Conservation (phyloP, 2,888 invertebrate genomes). For the Amorpha juglandis region DNA sequence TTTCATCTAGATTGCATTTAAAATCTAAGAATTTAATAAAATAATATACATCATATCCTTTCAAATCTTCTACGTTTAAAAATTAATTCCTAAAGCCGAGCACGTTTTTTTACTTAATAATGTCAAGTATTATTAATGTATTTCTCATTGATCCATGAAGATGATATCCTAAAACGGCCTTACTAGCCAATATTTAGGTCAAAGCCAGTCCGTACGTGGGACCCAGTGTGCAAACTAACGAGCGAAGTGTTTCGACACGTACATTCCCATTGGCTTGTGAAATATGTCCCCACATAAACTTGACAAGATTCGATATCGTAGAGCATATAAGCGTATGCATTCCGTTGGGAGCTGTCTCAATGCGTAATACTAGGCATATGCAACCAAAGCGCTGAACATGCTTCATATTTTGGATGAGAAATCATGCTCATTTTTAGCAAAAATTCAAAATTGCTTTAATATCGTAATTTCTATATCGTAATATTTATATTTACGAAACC, state of each 20-base stretch:
- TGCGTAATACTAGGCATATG: background rate
- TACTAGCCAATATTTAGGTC: slow-evolving; percentile 14
- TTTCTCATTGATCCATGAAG: background rate
- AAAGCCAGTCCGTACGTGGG: slow-evolving; percentile 11
- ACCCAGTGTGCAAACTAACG: slow-evolving; percentile 19
- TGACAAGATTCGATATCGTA: slow-evolving; percentile 18
- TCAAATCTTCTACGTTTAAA: no score
- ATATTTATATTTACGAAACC: no score
- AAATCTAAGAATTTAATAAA: background rate
- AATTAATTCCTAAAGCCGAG: no score
- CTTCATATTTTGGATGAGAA: no score
- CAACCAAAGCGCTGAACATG: no score
- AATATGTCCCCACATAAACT: slow-evolving; percentile 18
- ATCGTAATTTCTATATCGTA: no score
- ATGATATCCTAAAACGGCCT: background rate
- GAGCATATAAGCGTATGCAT: background rate
- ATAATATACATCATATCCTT: no score
- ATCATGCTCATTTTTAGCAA: no score
- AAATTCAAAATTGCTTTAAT: no score
- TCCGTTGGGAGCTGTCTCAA: background rate
- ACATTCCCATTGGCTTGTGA: slow-evolving; percentile 20
- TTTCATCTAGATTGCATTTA: background rate
- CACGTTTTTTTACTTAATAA: no score
- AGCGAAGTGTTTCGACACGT: slow-evolving; percentile 12
- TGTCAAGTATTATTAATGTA: no score